Base-by-base conservation (phyloP, 2,113 vertebrate genomes). In the Pedetes capensis region DNA sequence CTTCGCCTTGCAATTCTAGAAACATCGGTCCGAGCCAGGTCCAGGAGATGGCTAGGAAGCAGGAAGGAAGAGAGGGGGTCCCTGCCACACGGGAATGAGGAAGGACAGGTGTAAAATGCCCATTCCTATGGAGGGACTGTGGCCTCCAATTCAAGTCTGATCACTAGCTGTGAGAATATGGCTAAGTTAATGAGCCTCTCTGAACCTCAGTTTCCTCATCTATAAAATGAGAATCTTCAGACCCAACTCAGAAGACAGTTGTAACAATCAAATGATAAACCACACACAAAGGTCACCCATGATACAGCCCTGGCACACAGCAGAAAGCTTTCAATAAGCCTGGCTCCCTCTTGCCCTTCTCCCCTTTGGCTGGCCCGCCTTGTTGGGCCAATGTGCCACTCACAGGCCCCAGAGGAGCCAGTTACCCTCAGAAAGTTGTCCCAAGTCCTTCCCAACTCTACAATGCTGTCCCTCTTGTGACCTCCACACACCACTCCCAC, bases 391-490 rank as follows among this genome's bases (percentile, higher is more conserved):
- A 4, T 1, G 1, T 47, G 32, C n/a, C 29, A 37, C 53, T 64
- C 22, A 20, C n/a, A 27, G 63, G 17, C 29, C 63, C 44, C 47
- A 78, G n/a, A 88, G 17, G 25, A 22, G 5, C 63, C 20, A 6
- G 34, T 83, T 32, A 42, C 8, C 10, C 11, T 76, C 75, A 17
- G 29, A 75, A 23, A 55, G 14, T 32, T 9, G 27, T 34, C 49
- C 27, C 4, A 0, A 37, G 39, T 59, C 59, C 53, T 83, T 27
- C 23, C 13, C 20, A 34, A 23, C 34, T 11, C 59, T 23, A 4
- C 1, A 0, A 32, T 5, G 3, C 20, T 55, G 53, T 6, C 27
- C 13, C 16, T 44, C 0, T 0, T 61, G 22, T 18, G 8, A 57
- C 2, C 27, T 49, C 44, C 13, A 18, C 9, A 64, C 32, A 22